Evolutionary conservation across 2,113 vertebrate species (phyloP).

Genomic region (Gobio gobio): DNA sequence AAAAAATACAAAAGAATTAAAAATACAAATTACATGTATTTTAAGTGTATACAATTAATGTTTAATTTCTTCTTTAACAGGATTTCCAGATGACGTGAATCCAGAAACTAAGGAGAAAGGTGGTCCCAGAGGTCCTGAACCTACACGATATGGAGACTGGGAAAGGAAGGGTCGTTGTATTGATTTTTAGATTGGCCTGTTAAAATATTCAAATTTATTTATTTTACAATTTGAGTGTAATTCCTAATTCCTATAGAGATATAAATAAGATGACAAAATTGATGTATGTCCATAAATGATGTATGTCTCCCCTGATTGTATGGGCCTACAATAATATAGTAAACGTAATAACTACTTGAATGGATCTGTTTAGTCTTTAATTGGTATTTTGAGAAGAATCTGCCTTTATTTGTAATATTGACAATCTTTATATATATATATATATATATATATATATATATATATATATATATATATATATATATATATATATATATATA

Average conservation of each 20-base stretch:
- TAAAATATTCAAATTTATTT: conserved; percentile 1
- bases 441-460: not conserved
- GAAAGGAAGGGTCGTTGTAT: conserved; percentile 97
- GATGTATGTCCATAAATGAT: not conserved
- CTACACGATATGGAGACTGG: conserved; percentile 97
- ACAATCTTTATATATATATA: not conserved
- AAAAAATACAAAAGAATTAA: too few species aligned
- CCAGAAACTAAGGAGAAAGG: conserved; percentile 92
- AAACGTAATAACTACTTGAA: conserved; percentile 3
- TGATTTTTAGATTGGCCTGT: conserved; percentile 82
- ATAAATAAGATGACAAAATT: not conserved
- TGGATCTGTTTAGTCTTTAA: not conserved
- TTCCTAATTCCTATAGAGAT: not conserved
- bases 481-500: too few species aligned
- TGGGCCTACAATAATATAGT: not conserved
- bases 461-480: too few species aligned
- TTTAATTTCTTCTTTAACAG: conserved; percentile 66
- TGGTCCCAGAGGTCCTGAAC: conserved; percentile 93
- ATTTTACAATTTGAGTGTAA: not conserved
- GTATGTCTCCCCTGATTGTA: not conserved
- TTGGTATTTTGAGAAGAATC: not conserved
- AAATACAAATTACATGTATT: too few species aligned
- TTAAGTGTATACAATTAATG: too few species aligned
- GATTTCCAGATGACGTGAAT: conserved; percentile 90
- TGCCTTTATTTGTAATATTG: not conserved